Base-by-base conservation (phyloP, 2,113 vertebrate species). In the Caranx melampygus region DNA sequence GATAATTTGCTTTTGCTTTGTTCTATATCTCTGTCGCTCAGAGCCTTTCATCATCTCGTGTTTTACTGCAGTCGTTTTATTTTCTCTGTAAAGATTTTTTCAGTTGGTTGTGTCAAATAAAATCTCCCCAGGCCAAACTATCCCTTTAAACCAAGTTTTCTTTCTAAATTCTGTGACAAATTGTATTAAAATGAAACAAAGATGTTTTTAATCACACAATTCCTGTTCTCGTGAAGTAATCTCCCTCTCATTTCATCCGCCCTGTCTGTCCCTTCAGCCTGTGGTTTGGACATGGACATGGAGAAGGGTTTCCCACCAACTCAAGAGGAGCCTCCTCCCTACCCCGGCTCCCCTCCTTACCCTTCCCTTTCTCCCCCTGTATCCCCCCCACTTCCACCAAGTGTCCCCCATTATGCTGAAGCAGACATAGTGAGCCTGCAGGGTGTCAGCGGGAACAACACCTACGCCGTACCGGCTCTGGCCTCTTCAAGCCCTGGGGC, bases 371-470 rank as follows among this genome's bases (percentile, higher is more conserved):
- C 92, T 18, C 93, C 94, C 6, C 92, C 94, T 0, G 89, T 93
- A 52, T 94, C 93, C 3, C 93, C 92, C 11, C 94, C 95, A 4
- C 87, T 94, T 20, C 93, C 93, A 78, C 94, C 95, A 86, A 97
- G 96, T 13, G 96, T 98, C n/a, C 97, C 97, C 11, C 97, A 97
- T 67, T 98, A 98, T 4, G 97, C 97, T 0, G 97, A 98, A 88
- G 97, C 97, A 0, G 97, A 98, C 92, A 97, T 98, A 20, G 95
- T 98, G 60, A 97, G 96, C 83, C 93, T 98, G 82, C 97, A 97
- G 84, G 97, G 97, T 0, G 96, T 97, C 75, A 97, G 96, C 0
- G 97, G 97, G 10, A 97, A 97, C 92, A 98, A 97, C 92, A 97
- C 97, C 4, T 98, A 98, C 0, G 96, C 97, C 0, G 96, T 98